Base-by-base conservation (phyloP, 2,113 vertebrate genomes). In the Zootoca vivipara region DNA sequence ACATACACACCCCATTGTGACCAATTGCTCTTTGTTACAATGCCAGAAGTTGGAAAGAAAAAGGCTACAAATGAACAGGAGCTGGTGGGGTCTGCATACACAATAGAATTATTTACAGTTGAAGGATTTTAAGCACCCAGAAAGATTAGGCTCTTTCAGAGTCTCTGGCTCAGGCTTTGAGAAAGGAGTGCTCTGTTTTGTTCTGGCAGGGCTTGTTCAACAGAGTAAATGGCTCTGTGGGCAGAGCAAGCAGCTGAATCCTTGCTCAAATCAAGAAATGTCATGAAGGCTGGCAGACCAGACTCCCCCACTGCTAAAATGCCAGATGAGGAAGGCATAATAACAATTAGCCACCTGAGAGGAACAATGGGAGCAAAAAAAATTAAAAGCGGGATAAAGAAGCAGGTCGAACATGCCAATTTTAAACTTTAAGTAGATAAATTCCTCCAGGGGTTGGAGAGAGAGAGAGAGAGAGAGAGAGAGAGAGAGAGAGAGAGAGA, bases 51-150 rank as follows among this genome's bases (percentile, higher is more conserved):
- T 74, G 46, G 9, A 64, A 75, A 75, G 20, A 46, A 77, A 83
- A 20, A 46, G 72, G 56, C 28, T 88, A 15, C 38, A 87, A 75
- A 87, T 83, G 73, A 88, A 88, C 65, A 65, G 73, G 64, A 82
- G 38, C 58, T 46, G 70, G 70, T 65, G 62, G 58, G 72, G 38
- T 65, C 40, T 72, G 12, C 38, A 82, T 67, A 65, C 40, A 75
- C 79, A 82, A 75, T 74, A 75, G 79, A 35, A 82, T 87, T 87
- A 75, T 75, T 82, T 75, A 82, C 40, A 77, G 40, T 46, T 83
- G 81, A 83, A 75, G 58, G 24, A 46, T 83, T 56, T 74, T 64
- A 74, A 75, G 30, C 67, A 46, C 28, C 33, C 35, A 35, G 18
- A 83, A 52, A 64, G 56, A 35, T 75, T 62, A 40, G 16, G 33